Conservation (phyloP, 2,888 invertebrate species). For the Archaeoteleia sp. region DNA sequence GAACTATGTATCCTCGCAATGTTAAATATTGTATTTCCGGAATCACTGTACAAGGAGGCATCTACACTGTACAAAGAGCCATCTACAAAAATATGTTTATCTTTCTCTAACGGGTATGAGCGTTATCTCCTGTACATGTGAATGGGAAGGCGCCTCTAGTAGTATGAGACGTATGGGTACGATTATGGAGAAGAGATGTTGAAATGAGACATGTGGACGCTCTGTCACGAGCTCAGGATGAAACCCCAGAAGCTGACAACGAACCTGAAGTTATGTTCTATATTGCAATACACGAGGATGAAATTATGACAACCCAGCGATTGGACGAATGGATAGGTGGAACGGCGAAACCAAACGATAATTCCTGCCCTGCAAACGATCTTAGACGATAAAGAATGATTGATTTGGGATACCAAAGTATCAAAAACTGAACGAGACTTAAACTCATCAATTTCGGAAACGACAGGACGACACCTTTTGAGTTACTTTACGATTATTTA, state of each 20-base stretch:
- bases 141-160: too few relatives aligned
- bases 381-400: conserved; percentile 7
- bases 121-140: too few relatives aligned
- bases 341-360: conserved; percentile 43
- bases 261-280: too few relatives aligned
- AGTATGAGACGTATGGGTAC: not conserved
- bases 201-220: conserved; percentile 5
- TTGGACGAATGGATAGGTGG: too few relatives aligned
- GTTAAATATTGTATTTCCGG: too few relatives aligned
- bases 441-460: conserved; percentile 34
- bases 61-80: too few relatives aligned
- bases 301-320: too few relatives aligned
- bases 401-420: conserved; percentile 33
- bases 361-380: conserved; percentile 28
- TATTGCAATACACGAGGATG: too few relatives aligned
- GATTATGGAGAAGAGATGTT: not conserved
- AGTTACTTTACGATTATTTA: conserved; percentile 42
- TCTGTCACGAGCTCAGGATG: not conserved
- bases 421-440: conserved; percentile 33
- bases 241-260: too few relatives aligned
- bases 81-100: not conserved
- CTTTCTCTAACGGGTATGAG: too few relatives aligned
- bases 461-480: conserved; percentile 38
- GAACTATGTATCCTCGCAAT: too few relatives aligned
- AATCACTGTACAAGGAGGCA: too few relatives aligned